Percentiles rank a stretch among this genome's conserved stretches.
phyloP scores from a whole-genome alignment of 2,888 invertebrate species.

The Rhorus exstirpatorius region DNA sequence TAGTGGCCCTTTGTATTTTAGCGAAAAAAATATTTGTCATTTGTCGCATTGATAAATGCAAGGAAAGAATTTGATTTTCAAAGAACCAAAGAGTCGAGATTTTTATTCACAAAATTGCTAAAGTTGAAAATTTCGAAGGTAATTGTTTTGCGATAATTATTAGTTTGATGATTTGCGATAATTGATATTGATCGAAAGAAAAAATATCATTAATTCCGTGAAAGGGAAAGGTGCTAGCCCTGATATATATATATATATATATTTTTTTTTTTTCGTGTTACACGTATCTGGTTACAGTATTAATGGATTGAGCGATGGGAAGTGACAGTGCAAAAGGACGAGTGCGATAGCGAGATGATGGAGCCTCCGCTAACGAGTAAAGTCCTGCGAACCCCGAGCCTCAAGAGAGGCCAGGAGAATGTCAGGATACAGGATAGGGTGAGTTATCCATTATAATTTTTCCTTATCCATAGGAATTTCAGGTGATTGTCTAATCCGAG shows the following conservation, averaged over 20 bases:
- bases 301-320: slow-evolving; percentile 69
- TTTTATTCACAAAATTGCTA: no score
- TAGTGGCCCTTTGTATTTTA: no score
- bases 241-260: no score
- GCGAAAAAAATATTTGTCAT: no score
- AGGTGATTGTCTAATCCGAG: no score
- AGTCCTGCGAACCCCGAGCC: slow-evolving; percentile 91
- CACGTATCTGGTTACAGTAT: slow-evolving; percentile 60
- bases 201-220: not conserved
- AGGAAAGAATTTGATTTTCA: no score
- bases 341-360: slow-evolving; percentile 75
- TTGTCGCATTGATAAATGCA: no score
- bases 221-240: no score
- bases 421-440: slow-evolving; percentile 92
- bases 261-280: slow-evolving; percentile 1
- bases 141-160: not conserved
- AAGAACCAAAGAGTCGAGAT: no score
- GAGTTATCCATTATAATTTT: slow-evolving; percentile 85
- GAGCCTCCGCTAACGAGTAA: slow-evolving; percentile 88
- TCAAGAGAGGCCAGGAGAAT: slow-evolving; percentile 93
- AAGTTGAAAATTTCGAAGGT: no score
- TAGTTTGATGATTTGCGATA: no score
- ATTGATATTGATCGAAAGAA: not conserved
- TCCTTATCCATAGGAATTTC: slow-evolving; percentile 32
- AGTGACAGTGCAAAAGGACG: slow-evolving; percentile 57